These are phyloP conservation scores for Chroicocephalus ridibundus DNA, from an alignment of 2,113 vertebrate species.

Conservation along the genomic window DNA sequence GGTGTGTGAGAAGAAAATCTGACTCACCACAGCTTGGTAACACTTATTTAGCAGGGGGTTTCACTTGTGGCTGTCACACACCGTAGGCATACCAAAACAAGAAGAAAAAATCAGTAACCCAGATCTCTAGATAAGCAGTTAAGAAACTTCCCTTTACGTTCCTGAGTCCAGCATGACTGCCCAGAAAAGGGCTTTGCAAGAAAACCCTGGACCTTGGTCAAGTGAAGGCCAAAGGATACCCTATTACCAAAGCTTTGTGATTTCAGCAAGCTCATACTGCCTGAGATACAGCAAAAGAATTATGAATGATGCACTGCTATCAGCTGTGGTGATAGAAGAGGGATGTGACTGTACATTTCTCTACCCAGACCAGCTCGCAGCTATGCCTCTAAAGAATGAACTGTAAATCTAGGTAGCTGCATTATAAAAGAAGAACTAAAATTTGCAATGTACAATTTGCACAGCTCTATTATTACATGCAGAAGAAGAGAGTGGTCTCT, in stretches of 20 bases:
- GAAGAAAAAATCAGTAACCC: neutral
- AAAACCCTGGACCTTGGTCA: neutral
- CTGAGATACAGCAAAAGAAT: neutral
- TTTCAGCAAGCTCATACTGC: neutral
- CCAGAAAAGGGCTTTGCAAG: neutral
- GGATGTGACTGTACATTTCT: neutral
- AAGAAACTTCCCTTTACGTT: neutral
- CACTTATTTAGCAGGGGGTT: neutral
- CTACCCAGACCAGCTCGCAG: neutral
- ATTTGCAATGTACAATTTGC: neutral
- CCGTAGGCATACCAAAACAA: neutral
- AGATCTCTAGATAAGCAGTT: neutral
- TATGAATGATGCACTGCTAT: neutral
- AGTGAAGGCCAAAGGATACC: neutral
- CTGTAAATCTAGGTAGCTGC: neutral
- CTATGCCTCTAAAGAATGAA: neutral
- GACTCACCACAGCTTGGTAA: constrained; percentile 19
- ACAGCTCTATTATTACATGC: neutral
- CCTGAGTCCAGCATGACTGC: neutral
- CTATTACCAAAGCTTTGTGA: neutral
- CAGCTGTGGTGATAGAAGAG: neutral
- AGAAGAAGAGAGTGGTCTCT: neutral
- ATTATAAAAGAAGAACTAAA: neutral
- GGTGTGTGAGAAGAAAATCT: constrained; percentile 4
- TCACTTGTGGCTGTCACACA: neutral